A percentile compares a stretch with the other conserved stretches of the same genome.
phyloP scores from a whole-genome alignment of 1,140 invertebrate genomes.

The Drusus annulatus region DNA sequence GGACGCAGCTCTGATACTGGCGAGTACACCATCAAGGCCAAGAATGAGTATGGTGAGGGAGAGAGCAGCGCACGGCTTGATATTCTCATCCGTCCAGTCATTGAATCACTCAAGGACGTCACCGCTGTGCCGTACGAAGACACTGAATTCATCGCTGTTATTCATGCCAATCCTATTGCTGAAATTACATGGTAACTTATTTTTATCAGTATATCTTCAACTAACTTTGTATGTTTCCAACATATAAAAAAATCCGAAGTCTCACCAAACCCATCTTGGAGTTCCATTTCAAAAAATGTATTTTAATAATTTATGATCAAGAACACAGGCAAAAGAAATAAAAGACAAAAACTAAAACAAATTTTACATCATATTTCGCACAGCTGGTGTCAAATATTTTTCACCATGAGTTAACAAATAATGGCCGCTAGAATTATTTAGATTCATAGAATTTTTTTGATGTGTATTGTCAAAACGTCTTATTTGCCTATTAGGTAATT shows the following conservation, averaged over 20 bases:
- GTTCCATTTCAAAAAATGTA: too few relatives aligned
- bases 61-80: slow-evolving; percentile 80
- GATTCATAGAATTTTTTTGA: too few relatives aligned
- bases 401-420: too few relatives aligned
- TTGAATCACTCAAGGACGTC: slow-evolving; percentile 82
- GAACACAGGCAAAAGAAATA: too few relatives aligned
- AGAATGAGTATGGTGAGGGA: slow-evolving; percentile 84
- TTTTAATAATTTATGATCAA: too few relatives aligned
- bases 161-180: slow-evolving; percentile 85
- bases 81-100: slow-evolving; percentile 82
- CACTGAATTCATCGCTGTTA: slow-evolving; percentile 78
- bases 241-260: neutral
- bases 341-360: too few relatives aligned
- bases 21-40: slow-evolving; percentile 83
- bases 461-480: too few relatives aligned
- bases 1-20: slow-evolving; percentile 84
- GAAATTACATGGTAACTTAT: slow-evolving; percentile 79
- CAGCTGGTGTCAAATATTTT: too few relatives aligned
- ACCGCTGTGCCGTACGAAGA: slow-evolving; percentile 80
- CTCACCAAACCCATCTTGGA: too few relatives aligned
- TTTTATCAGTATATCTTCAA: neutral
- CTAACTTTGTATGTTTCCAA: neutral
- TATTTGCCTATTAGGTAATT: too few relatives aligned
- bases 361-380: too few relatives aligned
- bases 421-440: too few relatives aligned